A percentile compares a stretch with the other conserved stretches of the same genome.
phyloP scores from a whole-genome alignment of 2,888 invertebrate species.

The Beris morrisii region DNA sequence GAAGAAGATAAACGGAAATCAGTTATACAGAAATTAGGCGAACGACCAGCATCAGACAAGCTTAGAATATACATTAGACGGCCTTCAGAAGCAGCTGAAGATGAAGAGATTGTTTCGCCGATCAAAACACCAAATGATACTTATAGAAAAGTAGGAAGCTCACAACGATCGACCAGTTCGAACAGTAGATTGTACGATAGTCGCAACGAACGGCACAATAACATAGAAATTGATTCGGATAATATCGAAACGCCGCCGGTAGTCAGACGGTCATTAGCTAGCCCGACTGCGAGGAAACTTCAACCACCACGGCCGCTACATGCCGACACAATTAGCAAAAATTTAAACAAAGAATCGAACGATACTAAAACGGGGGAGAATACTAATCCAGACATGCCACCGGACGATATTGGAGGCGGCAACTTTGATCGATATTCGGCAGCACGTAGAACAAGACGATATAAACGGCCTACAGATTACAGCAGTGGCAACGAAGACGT shows the following conservation, averaged over 20 bases:
- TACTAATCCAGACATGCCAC: neutral
- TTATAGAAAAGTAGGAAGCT: neutral
- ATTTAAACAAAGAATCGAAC: slow-evolving; percentile 1
- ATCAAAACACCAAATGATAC: neutral
- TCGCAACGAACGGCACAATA: slow-evolving; percentile 59
- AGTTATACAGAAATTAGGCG: slow-evolving; percentile 61
- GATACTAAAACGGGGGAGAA: neutral
- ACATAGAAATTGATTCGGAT: slow-evolving; percentile 84
- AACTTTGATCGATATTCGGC: slow-evolving; percentile 85
- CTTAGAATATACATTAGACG: slow-evolving; percentile 64
- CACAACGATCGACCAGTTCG: neutral
- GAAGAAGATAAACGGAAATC: slow-evolving; percentile 66
- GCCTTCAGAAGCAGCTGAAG: slow-evolving; percentile 49
- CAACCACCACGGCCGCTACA: slow-evolving; percentile 13
- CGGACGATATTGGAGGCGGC: slow-evolving; percentile 69
- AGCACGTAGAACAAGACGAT: slow-evolving; percentile 77
- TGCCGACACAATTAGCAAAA: slow-evolving; percentile 21
- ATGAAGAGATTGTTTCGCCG: neutral
- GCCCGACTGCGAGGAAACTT: slow-evolving; percentile 30
- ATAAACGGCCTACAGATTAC: slow-evolving; percentile 67
- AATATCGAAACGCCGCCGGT: slow-evolving; percentile 89
- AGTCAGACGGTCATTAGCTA: slow-evolving; percentile 66
- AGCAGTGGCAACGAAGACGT: slow-evolving; percentile 63
- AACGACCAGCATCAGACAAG: slow-evolving; percentile 59
- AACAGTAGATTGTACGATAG: slow-evolving; percentile 41